Evolutionary conservation across 2,888 invertebrate genomes (phyloP).

Genomic region (Drosophila peninsularis): DNA sequence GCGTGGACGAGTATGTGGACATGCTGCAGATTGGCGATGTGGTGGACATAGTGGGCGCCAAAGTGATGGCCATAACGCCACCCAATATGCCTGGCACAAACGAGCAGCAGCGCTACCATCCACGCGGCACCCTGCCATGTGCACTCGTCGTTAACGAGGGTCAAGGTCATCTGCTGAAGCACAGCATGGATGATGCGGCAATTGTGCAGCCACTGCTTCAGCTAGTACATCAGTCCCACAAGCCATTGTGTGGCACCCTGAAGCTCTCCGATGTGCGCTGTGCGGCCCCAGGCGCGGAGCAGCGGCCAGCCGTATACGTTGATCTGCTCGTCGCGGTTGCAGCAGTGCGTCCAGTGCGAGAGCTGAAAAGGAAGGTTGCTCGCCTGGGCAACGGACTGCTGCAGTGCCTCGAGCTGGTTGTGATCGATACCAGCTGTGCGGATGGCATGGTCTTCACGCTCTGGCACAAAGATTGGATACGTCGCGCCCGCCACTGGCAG

Average conservation of each 20-base stretch:
- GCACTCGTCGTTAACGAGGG: slow-evolving; percentile 89
- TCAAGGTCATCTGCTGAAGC: slow-evolving; percentile 87
- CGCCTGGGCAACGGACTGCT: slow-evolving; percentile 52
- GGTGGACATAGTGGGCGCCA: slow-evolving; percentile 90
- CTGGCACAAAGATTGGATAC: slow-evolving; percentile 90
- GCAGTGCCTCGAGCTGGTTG: slow-evolving; percentile 88
- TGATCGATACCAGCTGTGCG: slow-evolving; percentile 87
- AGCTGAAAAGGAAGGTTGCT: slow-evolving; percentile 85
- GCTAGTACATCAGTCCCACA: slow-evolving; percentile 88
- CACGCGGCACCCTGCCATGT: slow-evolving; percentile 88
- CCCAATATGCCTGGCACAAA: slow-evolving; percentile 56
- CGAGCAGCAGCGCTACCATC: slow-evolving; percentile 86
- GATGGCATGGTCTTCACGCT: slow-evolving; percentile 87
- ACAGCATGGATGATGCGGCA: slow-evolving; percentile 84
- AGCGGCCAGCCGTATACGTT: slow-evolving; percentile 80
- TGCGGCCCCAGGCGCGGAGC: slow-evolving; percentile 21
- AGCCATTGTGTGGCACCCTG: slow-evolving; percentile 83
- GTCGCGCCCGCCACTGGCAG: slow-evolving; percentile 88
- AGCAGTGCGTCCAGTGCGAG: slow-evolving; percentile 87
- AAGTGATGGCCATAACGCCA: slow-evolving; percentile 86
- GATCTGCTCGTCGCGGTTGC: slow-evolving; percentile 90
- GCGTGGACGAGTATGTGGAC: slow-evolving; percentile 87
- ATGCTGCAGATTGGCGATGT: slow-evolving; percentile 89
- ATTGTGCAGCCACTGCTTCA: slow-evolving; percentile 84
- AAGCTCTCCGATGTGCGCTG: slow-evolving; percentile 78